Conservation (phyloP, 2,888 invertebrate species). For the Hydropsyche betteni region DNA sequence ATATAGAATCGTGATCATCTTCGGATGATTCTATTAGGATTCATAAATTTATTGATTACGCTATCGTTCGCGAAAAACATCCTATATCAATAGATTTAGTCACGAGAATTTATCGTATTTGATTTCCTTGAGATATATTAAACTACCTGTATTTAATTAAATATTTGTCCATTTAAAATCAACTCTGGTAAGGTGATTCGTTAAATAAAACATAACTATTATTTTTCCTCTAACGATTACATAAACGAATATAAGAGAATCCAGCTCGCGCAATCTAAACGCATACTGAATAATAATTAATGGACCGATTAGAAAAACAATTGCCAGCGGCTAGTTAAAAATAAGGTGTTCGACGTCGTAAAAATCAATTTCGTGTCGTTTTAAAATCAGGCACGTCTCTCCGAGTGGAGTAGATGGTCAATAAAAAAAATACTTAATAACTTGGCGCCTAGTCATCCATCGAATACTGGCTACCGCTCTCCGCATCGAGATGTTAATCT, state of each 20-base stretch:
- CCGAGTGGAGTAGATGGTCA: not conserved
- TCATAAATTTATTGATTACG: no score
- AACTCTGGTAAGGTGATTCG: not conserved
- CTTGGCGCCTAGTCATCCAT: slow-evolving; percentile 8
- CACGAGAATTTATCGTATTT: not conserved
- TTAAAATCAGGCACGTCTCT: not conserved
- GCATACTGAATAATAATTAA: slow-evolving; percentile 1
- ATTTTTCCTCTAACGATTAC: slow-evolving; percentile 3
- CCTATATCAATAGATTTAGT: not conserved
- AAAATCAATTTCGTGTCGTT: slow-evolving; percentile 12
- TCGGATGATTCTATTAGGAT: not conserved
- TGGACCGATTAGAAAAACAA: slow-evolving; percentile 19
- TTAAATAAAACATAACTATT: not conserved
- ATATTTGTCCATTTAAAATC: not conserved
- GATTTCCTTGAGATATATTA: no score
- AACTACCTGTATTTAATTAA: not conserved
- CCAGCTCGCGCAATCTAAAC: slow-evolving; percentile 1
- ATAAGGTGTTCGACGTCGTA: not conserved
- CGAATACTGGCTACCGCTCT: not conserved
- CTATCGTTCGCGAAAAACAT: not conserved
- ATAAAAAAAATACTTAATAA: not conserved
- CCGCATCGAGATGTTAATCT: slow-evolving; percentile 37
- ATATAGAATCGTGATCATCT: slow-evolving; percentile 1
- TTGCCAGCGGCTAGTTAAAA: not conserved
- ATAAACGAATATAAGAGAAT: slow-evolving; percentile 3